These are phyloP conservation scores for Perca flavescens DNA, from an alignment of 2,113 vertebrate genomes.

Conservation along the genomic window DNA sequence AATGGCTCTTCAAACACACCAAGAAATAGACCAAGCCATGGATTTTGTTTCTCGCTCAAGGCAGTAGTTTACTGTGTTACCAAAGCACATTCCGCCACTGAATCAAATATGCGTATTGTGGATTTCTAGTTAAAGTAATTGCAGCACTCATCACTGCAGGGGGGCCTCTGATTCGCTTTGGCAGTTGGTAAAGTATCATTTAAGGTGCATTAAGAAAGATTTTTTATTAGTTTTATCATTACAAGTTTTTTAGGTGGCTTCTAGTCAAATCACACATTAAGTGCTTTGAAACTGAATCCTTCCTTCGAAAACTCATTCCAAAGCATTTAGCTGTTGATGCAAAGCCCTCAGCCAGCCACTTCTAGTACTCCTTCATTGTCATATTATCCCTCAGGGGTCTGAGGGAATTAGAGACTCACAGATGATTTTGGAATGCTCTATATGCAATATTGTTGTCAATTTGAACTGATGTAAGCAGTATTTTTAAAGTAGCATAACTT, in stretches of 20 bases:
- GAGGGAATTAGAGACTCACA: too few species aligned
- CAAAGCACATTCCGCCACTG: neutral
- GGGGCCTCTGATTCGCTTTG: constrained; percentile 9
- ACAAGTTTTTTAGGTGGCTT: constrained; percentile 29
- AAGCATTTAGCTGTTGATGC: constrained; percentile 62
- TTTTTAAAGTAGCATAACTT: too few species aligned
- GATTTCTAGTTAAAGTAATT: neutral
- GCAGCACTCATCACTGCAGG: constrained; percentile 10
- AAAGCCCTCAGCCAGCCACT: constrained; percentile 56
- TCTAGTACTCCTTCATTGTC: constrained; percentile 73
- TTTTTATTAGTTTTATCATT: constrained; percentile 40
- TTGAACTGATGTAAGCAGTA: too few species aligned
- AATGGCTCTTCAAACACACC: neutral
- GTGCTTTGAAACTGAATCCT: constrained; percentile 53
- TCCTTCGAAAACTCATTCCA: constrained; percentile 59
- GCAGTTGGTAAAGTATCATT: constrained; percentile 29
- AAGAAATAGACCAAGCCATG: neutral
- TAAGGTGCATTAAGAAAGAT: constrained; percentile 27
- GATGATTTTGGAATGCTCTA: too few species aligned
- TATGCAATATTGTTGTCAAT: too few species aligned
- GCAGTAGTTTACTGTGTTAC: constrained; percentile 1
- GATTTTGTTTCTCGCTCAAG: neutral
- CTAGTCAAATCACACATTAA: constrained; percentile 45
- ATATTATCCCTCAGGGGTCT: constrained; percentile 52
- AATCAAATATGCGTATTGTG: constrained; percentile 17